These are phyloP conservation scores for Elmis aenea DNA, from an alignment of 2,888 invertebrate species.

Conservation along the genomic window DNA sequence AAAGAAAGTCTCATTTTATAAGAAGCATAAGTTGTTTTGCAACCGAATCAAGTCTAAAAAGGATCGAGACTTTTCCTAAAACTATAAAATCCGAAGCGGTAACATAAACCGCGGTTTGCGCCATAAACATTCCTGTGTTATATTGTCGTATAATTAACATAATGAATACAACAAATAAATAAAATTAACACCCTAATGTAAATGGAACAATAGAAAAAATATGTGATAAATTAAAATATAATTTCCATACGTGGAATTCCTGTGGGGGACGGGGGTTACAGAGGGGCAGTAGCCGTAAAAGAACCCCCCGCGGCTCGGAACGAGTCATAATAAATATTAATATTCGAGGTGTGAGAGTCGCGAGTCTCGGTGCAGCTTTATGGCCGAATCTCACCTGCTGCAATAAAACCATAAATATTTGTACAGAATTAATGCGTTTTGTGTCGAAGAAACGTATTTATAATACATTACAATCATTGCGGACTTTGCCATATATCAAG, in stretches of 20 bases:
- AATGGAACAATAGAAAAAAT: conserved; percentile 44
- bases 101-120: not conserved
- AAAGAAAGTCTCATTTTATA: too few species aligned
- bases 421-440: conserved; percentile 44
- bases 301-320: conserved; percentile 40
- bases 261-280: conserved; percentile 32
- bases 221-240: conserved; percentile 46
- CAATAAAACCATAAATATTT: conserved; percentile 48
- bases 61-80: too few species aligned
- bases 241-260: conserved; percentile 46
- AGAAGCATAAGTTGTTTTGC: too few species aligned
- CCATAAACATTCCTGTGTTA: conserved; percentile 6
- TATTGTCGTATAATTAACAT: conserved; percentile 25
- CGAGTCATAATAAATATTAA: conserved; percentile 49
- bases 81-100: too few species aligned
- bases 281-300: conserved; percentile 45
- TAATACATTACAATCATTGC: too few species aligned
- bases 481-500: too few species aligned
- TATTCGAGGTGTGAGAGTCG: conserved; percentile 45
- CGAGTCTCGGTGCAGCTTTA: conserved; percentile 29
- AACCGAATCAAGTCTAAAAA: too few species aligned
- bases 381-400: conserved; percentile 41
- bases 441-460: conserved; percentile 35
- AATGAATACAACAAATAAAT: conserved; percentile 44
- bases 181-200: conserved; percentile 45